phyloP scores from a whole-genome alignment of 2,888 invertebrate species.

The Thecocarcelia acutangulata region DNA sequence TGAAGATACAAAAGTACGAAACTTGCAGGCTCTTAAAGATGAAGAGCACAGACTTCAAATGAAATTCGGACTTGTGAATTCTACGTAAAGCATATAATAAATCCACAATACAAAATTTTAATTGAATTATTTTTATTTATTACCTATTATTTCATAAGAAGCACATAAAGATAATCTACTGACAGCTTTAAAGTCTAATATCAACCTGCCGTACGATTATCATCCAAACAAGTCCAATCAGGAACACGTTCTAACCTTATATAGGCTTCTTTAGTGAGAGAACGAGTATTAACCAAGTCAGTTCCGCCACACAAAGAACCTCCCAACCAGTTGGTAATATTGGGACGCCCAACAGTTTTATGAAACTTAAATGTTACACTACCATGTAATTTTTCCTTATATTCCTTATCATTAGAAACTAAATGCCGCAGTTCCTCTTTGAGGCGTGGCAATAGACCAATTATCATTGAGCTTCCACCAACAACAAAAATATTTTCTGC shows the following conservation, averaged over 20 bases:
- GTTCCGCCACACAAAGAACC: conserved; percentile 90
- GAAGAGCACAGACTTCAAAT: conserved; percentile 61
- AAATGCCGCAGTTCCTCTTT: conserved; percentile 88
- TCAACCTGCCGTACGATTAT: conserved; percentile 76
- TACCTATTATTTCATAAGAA: no score
- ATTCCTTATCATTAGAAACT: conserved; percentile 83
- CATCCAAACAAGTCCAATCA: conserved; percentile 87
- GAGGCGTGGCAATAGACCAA: conserved; percentile 91
- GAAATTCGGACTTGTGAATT: conserved; percentile 51
- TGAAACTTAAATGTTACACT: conserved; percentile 89
- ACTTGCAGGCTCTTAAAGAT: conserved; percentile 63
- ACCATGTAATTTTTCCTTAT: conserved; percentile 83
- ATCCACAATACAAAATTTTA: no score
- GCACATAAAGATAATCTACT: no score
- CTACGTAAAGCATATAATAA: conserved; percentile 31
- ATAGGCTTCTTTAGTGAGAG: conserved; percentile 89
- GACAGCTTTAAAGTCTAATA: no score
- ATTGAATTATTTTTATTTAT: no score
- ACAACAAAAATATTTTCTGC: conserved; percentile 92
- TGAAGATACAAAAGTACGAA: conserved; percentile 62
- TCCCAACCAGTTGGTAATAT: conserved; percentile 94
- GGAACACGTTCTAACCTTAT: conserved; percentile 86
- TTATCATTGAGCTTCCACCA: conserved; percentile 92
- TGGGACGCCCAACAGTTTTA: conserved; percentile 88
- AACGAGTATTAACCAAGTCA: conserved; percentile 87